Percentiles rank a stretch among this genome's conserved stretches.
These are phyloP conservation scores for Tenebrosternarchus preto DNA, from an alignment of 2,113 vertebrate species.

Conservation along the genomic window DNA sequence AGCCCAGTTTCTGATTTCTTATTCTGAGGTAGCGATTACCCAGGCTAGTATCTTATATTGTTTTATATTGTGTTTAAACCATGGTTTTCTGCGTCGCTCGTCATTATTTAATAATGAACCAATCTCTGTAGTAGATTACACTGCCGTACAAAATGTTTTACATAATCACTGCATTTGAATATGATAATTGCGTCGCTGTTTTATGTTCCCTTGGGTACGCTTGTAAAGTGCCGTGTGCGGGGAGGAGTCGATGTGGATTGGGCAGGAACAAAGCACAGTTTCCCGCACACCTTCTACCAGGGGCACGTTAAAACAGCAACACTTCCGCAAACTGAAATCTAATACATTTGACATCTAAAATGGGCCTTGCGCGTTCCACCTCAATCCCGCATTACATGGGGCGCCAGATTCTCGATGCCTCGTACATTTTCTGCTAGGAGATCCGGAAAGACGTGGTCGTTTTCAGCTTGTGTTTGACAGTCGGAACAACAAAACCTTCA, in stretches of 20 bases:
- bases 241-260: not conserved
- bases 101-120: not conserved
- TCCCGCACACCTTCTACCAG: slow-evolving; percentile 46
- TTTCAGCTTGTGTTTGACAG: too few relatives aligned
- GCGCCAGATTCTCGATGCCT: slow-evolving; percentile 63
- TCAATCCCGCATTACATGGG: slow-evolving; percentile 59
- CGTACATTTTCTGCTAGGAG: slow-evolving; percentile 60
- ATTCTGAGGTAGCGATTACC: not conserved
- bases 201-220: slow-evolving; percentile 46
- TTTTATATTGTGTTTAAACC: not conserved
- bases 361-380: slow-evolving; percentile 54
- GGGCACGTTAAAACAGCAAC: slow-evolving; percentile 42
- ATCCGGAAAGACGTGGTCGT: slow-evolving; percentile 8
- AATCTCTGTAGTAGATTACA: not conserved
- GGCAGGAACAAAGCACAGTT: not conserved
- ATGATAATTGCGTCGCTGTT: not conserved
- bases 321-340: slow-evolving; percentile 60
- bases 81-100: not conserved
- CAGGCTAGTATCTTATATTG: too few relatives aligned
- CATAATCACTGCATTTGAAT: slow-evolving; percentile 3
- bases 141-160: slow-evolving; percentile 15
- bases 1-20: not conserved
- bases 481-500: too few relatives aligned
- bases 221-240: not conserved
- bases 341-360: slow-evolving; percentile 59